A percentile compares a stretch with the other conserved stretches of the same genome.
Conservation (phyloP, 2,113 vertebrate species). For the Phalacrocorax aristotelis region DNA sequence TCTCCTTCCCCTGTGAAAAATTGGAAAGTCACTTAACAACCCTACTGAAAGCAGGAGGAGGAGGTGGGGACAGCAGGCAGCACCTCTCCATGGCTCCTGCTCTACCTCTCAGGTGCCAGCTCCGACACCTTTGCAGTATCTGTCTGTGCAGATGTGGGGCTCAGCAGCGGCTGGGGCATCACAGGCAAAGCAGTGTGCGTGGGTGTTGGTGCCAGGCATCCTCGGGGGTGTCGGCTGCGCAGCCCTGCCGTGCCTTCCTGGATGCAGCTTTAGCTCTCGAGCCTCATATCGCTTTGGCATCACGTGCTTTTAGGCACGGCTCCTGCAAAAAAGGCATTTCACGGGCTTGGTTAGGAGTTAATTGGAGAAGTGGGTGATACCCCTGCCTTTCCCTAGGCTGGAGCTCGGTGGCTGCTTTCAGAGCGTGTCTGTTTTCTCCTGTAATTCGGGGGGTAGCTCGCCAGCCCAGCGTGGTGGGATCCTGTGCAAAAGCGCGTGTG, state of each 20-base stretch:
- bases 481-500: neutral
- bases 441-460: neutral
- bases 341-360: neutral
- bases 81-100: neutral
- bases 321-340: neutral
- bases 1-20: neutral
- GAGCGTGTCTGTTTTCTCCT: neutral
- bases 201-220: neutral
- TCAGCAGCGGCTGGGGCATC: accelerated
- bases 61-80: neutral
- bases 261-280: neutral
- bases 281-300: neutral
- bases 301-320: neutral
- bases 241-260: accelerated
- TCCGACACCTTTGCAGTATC: neutral
- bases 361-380: neutral
- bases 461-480: neutral
- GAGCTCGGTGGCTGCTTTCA: neutral
- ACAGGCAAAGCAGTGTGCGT: neutral
- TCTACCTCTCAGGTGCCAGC: neutral
- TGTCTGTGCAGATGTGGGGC: neutral
- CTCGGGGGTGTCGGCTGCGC: neutral
- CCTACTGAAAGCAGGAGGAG: neutral
- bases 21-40: neutral
- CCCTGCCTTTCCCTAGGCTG: neutral